Evolutionary conservation across 2,888 invertebrate species (phyloP).

Genomic region (Teleiodes luculella): DNA sequence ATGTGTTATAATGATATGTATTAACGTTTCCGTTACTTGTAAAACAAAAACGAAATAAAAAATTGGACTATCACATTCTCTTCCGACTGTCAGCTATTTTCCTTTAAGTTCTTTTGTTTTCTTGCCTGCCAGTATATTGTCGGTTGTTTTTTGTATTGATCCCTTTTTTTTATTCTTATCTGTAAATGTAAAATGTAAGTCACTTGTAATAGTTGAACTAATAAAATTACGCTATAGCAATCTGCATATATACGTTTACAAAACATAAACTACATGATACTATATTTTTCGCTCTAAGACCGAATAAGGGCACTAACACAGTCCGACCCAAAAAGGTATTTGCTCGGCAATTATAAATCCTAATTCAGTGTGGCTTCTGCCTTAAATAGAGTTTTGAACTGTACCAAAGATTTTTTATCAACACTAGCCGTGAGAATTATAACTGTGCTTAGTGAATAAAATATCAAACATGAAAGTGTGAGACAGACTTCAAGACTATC

Average conservation of each 20-base stretch:
- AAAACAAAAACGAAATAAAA: too few species aligned
- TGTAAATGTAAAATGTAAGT: too few species aligned
- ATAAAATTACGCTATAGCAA: too few species aligned
- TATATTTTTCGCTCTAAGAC: not conserved
- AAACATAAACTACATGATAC: not conserved
- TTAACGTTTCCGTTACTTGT: too few species aligned
- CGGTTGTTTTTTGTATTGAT: too few species aligned
- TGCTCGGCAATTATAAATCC: constrained; percentile 33
- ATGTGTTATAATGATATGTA: not conserved
- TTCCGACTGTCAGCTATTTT: too few species aligned
- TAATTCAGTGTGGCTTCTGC: constrained; percentile 35
- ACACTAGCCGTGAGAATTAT: constrained; percentile 40
- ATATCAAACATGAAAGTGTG: not conserved
- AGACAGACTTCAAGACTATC: not conserved
- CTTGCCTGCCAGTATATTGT: too few species aligned
- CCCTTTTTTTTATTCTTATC: too few species aligned
- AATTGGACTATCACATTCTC: too few species aligned
- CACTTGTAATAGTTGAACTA: too few species aligned
- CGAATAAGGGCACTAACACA: constrained; percentile 14
- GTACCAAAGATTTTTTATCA: constrained; percentile 26
- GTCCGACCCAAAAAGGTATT: constrained; percentile 19
- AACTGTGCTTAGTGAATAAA: not conserved
- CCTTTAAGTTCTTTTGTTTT: too few species aligned
- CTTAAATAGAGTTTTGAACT: constrained; percentile 48
- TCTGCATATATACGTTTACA: too few species aligned